A percentile compares a stretch with the other conserved stretches of the same genome.
These are phyloP conservation scores for Neotoxoptera formosana DNA, from an alignment of 1,140 invertebrate species.

Conservation along the genomic window DNA sequence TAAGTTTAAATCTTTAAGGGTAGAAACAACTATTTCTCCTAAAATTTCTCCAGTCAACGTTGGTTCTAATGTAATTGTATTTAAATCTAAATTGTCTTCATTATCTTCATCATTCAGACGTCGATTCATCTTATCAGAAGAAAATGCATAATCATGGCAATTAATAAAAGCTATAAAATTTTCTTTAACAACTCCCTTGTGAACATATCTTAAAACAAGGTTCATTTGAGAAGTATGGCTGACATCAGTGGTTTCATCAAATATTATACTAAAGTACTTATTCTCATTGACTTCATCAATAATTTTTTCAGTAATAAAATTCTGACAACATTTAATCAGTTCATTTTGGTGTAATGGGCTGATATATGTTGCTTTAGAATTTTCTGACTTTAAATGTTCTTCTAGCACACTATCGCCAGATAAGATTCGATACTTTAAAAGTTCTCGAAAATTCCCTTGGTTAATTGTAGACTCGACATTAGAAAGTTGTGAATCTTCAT, in stretches of 20 bases:
- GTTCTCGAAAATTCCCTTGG: too few relatives aligned
- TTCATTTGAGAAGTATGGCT: neutral
- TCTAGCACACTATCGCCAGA: neutral
- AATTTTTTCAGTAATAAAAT: neutral
- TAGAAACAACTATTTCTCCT: too few relatives aligned
- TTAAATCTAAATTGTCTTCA: neutral
- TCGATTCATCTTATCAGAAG: neutral
- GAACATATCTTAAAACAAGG: neutral
- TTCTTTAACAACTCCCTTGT: neutral
- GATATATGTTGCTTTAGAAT: neutral
- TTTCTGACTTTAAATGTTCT: neutral
- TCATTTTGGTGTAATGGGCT: neutral
- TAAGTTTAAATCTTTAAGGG: too few relatives aligned
- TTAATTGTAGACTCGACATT: neutral
- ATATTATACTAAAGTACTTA: neutral
- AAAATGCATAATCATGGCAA: neutral
- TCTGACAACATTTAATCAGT: neutral
- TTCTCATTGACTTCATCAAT: neutral
- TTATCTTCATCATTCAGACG: neutral
- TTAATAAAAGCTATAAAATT: neutral
- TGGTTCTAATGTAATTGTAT: neutral
- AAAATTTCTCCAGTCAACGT: too few relatives aligned
- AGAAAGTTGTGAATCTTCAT: neutral
- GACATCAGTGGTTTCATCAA: slow-evolving; percentile 1
- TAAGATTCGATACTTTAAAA: neutral